Percentiles rank a stretch among this genome's conserved stretches.
Evolutionary conservation across 2,797 vertebrate species (phyloP).

Genomic region (Hoplostethus mediterraneus): DNA sequence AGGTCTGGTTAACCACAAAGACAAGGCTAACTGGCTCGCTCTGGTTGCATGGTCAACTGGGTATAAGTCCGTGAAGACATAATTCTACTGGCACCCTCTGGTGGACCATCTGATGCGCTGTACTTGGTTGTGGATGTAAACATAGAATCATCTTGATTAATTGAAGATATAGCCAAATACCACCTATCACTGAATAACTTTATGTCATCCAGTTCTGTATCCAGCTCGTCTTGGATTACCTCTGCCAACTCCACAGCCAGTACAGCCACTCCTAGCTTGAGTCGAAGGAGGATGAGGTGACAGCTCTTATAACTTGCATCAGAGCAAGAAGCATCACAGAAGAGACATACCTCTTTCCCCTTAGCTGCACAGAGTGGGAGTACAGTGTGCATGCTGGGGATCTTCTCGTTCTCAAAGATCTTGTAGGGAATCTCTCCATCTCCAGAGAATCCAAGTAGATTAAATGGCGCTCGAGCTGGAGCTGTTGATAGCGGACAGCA

Average conservation of each 20-base stretch:
- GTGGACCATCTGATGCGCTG: background rate
- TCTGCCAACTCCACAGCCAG: background rate
- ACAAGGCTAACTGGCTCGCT: background rate
- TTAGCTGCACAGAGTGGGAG: background rate
- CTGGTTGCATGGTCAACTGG: constrained; percentile 9
- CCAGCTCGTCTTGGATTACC: background rate
- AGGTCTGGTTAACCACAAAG: constrained; percentile 20
- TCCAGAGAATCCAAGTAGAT: too few relatives aligned
- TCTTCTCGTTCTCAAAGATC: too few relatives aligned
- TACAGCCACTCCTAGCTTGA: background rate
- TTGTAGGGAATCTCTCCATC: background rate
- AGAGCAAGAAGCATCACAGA: too few relatives aligned
- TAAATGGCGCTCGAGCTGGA: too few relatives aligned
- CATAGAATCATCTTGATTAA: background rate
- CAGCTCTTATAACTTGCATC: background rate
- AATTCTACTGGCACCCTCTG: background rate
- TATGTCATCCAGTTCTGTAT: background rate
- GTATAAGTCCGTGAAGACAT: background rate
- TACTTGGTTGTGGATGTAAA: background rate
- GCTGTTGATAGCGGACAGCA: too few relatives aligned
- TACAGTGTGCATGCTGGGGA: background rate
- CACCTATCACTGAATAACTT: background rate
- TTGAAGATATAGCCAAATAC: background rate
- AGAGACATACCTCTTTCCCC: too few relatives aligned
- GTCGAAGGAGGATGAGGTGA: background rate